These are phyloP conservation scores for Meiosimyza decipiens DNA, from an alignment of 2,888 invertebrate species.

Conservation along the genomic window DNA sequence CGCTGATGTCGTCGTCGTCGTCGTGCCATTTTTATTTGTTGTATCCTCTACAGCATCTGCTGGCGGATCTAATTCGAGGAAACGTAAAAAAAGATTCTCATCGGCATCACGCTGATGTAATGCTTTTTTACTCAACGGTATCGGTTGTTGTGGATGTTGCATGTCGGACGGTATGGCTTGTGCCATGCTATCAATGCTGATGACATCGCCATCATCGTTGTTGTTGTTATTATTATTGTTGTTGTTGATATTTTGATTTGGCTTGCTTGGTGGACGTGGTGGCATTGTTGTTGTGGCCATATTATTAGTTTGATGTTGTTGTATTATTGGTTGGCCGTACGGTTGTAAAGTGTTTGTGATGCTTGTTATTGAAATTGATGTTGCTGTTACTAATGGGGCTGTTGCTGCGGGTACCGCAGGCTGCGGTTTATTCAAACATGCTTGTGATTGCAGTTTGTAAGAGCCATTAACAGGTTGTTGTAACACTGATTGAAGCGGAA, in stretches of 20 bases:
- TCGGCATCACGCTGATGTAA: constrained; percentile 75
- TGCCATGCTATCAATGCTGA: constrained; percentile 42
- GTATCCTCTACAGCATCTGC: constrained; percentile 69
- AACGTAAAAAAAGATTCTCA: constrained; percentile 78
- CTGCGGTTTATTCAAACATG: constrained; percentile 70
- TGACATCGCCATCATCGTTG: constrained; percentile 17
- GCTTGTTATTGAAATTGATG: constrained; percentile 33
- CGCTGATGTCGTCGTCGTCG: constrained; percentile 5
- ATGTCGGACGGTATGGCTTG: neutral
- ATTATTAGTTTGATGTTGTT: constrained; percentile 39
- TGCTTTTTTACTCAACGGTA: constrained; percentile 70
- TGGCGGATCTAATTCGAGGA: constrained; percentile 84
- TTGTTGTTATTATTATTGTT: constrained; percentile 35
- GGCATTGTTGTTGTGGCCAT: constrained; percentile 43
- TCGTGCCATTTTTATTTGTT: constrained; percentile 45
- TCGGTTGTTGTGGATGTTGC: constrained; percentile 47
- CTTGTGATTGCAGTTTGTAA: constrained; percentile 79
- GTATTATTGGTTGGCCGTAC: constrained; percentile 34
- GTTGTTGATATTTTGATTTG: constrained; percentile 28
- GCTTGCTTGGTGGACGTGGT: constrained; percentile 31
- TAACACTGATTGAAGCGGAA: constrained; percentile 84
- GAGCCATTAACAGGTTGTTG: constrained; percentile 77
- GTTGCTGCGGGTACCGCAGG: constrained; percentile 46
- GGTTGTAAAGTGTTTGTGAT: constrained; percentile 32
- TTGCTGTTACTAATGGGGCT: constrained; percentile 43